Evolutionary conservation across 2,113 vertebrate genomes (phyloP).

Genomic region (Telmatochromis sp.): DNA sequence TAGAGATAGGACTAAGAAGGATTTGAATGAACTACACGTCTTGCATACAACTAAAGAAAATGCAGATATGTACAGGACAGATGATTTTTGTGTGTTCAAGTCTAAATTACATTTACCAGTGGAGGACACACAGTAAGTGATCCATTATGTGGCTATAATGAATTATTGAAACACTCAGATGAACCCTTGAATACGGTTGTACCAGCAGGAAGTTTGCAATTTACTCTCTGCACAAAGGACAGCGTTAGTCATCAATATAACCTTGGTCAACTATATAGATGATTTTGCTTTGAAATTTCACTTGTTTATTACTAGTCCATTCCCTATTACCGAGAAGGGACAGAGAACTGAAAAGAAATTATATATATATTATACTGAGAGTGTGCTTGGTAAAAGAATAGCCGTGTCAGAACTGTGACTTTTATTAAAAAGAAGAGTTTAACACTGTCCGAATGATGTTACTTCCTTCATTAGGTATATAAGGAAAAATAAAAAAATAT

Average conservation of each 20-base stretch:
- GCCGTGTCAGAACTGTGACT: not conserved
- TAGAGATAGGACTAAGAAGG: not conserved
- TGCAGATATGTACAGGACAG: not conserved
- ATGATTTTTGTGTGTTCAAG: not conserved
- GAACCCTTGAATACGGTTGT: not conserved
- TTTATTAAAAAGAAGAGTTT: not conserved
- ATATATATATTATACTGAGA: not conserved
- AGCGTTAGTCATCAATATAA: not conserved
- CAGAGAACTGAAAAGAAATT: not conserved
- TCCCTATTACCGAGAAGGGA: not conserved
- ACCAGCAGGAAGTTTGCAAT: not conserved
- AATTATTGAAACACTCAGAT: not conserved
- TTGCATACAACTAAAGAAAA: not conserved
- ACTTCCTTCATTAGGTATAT: not conserved
- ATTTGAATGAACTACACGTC: not conserved
- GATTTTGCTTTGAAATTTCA: not conserved
- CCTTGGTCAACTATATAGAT: not conserved
- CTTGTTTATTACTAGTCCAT: not conserved
- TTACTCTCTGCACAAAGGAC: not conserved
- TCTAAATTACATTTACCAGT: not conserved
- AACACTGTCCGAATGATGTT: not conserved
- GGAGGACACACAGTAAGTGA: not conserved
- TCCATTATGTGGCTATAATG: not conserved
- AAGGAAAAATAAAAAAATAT: not conserved
- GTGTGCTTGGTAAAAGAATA: not conserved